Evolutionary conservation across 2,888 invertebrate genomes (phyloP).

Genomic region (Adineta ricciae): DNA sequence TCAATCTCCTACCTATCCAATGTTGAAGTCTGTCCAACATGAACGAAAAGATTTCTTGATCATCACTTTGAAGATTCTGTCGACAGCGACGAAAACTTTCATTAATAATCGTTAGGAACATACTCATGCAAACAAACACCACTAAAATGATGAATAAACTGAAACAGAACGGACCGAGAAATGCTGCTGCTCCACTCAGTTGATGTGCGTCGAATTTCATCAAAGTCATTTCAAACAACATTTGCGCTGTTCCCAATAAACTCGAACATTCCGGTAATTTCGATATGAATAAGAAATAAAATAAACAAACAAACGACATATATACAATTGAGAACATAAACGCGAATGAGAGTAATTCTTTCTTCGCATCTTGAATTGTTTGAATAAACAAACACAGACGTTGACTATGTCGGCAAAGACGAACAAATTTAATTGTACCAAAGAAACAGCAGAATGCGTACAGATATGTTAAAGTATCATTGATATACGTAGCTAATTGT

Average conservation of each 20-base stretch:
- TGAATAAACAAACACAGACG: conserved; percentile 39
- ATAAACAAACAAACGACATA: conserved; percentile 47
- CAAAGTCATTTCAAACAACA: conserved; percentile 48
- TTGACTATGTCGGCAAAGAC: conserved; percentile 52
- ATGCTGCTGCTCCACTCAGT: neutral
- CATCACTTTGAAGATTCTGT: too few relatives aligned
- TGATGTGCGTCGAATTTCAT: conserved; percentile 43
- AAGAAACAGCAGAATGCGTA: conserved; percentile 52
- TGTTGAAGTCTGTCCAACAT: too few relatives aligned
- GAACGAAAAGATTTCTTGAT: too few relatives aligned
- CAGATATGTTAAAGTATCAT: conserved; percentile 51
- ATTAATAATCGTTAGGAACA: too few relatives aligned
- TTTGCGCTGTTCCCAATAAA: conserved; percentile 40
- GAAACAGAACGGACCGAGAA: neutral
- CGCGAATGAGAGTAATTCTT: conserved; percentile 44
- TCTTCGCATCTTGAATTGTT: conserved; percentile 42
- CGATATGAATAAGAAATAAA: conserved; percentile 44
- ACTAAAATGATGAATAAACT: too few relatives aligned
- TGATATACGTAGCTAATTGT: conserved; percentile 50
- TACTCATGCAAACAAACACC: too few relatives aligned
- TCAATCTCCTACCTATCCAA: too few relatives aligned
- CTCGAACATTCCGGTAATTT: conserved; percentile 39
- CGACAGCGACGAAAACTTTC: too few relatives aligned
- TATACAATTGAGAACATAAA: conserved; percentile 47
- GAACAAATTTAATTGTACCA: conserved; percentile 53